Percentiles rank a stretch among this genome's conserved stretches.
Evolutionary conservation across 2,888 invertebrate genomes (phyloP).

Genomic region (Desoria tigrina): DNA sequence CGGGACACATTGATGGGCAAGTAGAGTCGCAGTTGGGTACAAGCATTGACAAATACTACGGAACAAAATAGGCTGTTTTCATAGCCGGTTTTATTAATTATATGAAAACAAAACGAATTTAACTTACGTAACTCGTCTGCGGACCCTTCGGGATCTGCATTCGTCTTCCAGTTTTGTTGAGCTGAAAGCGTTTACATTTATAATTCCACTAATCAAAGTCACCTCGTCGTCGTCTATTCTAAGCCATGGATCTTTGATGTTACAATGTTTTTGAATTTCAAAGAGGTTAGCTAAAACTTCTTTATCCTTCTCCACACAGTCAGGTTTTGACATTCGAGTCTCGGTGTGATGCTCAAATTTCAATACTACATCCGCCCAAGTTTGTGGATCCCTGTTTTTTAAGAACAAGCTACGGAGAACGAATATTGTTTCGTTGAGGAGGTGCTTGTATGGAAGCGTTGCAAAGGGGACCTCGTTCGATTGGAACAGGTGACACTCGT

Average conservation of each 20-base stretch:
- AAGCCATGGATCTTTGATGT: conserved; percentile 3
- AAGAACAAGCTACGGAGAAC: conserved; percentile 38
- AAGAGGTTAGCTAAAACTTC: conserved; percentile 40
- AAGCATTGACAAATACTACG: conserved; percentile 44
- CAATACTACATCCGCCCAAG: conserved; percentile 36
- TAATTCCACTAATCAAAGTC: conserved; percentile 39
- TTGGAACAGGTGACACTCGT: conserved; percentile 42
- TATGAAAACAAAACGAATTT: not conserved
- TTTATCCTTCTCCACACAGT: conserved; percentile 40
- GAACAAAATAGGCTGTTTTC: not conserved
- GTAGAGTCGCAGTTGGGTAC: conserved; percentile 39
- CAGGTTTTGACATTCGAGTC: conserved; percentile 33
- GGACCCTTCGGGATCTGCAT: conserved; percentile 28
- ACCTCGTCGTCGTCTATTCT: conserved; percentile 32
- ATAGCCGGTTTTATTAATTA: no score
- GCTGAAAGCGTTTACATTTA: conserved; percentile 48
- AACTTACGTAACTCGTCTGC: conserved; percentile 39
- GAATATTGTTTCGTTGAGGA: conserved; percentile 43
- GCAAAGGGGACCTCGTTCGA: conserved; percentile 21
- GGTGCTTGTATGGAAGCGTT: conserved; percentile 24
- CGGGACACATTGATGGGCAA: conserved; percentile 40
- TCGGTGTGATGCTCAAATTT: conserved; percentile 46
- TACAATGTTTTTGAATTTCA: conserved; percentile 10
- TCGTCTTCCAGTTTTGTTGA: conserved; percentile 45
- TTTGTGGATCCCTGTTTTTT: conserved; percentile 28